These are phyloP conservation scores for Ploceus nigricollis DNA, from an alignment of 2,113 vertebrate species.

Conservation along the genomic window DNA sequence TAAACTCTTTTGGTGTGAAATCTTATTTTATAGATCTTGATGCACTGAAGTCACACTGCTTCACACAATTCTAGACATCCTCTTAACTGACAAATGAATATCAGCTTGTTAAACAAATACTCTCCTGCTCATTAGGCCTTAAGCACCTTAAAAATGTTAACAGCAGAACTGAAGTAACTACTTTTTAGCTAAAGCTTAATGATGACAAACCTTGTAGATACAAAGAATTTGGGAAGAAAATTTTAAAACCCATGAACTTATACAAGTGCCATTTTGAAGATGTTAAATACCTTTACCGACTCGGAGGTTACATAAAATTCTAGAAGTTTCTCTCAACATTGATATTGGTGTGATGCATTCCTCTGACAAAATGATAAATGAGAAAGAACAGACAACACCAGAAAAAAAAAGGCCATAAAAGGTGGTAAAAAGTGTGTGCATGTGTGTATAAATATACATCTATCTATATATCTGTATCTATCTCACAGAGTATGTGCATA, in stretches of 20 bases:
- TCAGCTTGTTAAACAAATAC: not conserved
- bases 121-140: not conserved
- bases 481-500: not conserved
- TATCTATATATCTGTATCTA: no score
- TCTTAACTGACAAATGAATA: not conserved
- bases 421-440: not conserved
- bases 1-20: not conserved
- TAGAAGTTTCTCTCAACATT: not conserved
- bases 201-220: not conserved
- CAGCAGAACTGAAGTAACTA: not conserved
- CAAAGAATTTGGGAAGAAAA: not conserved
- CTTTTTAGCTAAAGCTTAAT: not conserved
- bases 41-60: not conserved
- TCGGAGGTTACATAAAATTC: not conserved
- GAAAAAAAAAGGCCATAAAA: not conserved
- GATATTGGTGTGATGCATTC: not conserved
- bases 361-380: not conserved
- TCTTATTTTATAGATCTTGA: not conserved
- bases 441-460: not conserved
- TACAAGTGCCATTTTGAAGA: not conserved
- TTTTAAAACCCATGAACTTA: not conserved
- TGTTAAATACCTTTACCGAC: not conserved
- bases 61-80: not conserved
- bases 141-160: not conserved
- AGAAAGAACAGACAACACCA: not conserved